Percentiles rank a stretch among this genome's conserved stretches.
phyloP scores from a whole-genome alignment of 2,888 invertebrate genomes.

The Parasteatoda lunata region DNA sequence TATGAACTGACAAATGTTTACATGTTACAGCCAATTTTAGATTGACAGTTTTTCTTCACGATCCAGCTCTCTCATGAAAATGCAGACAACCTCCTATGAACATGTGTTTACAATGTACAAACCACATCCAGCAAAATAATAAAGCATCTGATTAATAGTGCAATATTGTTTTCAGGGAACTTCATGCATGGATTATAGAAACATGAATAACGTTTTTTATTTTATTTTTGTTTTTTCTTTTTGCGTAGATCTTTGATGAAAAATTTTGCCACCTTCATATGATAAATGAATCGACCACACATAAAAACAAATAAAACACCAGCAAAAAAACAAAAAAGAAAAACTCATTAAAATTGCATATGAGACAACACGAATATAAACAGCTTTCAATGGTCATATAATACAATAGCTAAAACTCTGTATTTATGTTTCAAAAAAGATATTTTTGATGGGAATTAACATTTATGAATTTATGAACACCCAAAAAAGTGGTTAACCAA shows the following conservation, averaged over 20 bases:
- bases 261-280: constrained; percentile 38
- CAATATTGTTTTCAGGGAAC: constrained; percentile 23
- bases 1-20: constrained; percentile 58
- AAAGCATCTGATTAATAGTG: constrained; percentile 30
- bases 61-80: background rate
- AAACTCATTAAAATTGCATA: constrained; percentile 29
- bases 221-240: constrained; percentile 13
- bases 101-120: constrained; percentile 34
- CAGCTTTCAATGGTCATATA: constrained; percentile 40
- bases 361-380: constrained; percentile 33
- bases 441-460: constrained; percentile 28
- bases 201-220: constrained; percentile 11
- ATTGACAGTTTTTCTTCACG: constrained; percentile 6
- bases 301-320: background rate
- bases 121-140: constrained; percentile 19
- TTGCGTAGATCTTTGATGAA: constrained; percentile 37
- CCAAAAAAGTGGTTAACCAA: constrained; percentile 16
- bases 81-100: constrained; percentile 2
- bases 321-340: constrained; percentile 16
- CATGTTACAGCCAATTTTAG: constrained; percentile 31
- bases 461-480: constrained; percentile 21
- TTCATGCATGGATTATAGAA: constrained; percentile 24
- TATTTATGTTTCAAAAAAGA: constrained; percentile 17
- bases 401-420: constrained; percentile 58
- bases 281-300: constrained; percentile 52